Percentiles rank a stretch among this genome's conserved stretches.
These are phyloP conservation scores for Heteromormyrus szaboi DNA, from an alignment of 2,797 vertebrate genomes.

Conservation along the genomic window DNA sequence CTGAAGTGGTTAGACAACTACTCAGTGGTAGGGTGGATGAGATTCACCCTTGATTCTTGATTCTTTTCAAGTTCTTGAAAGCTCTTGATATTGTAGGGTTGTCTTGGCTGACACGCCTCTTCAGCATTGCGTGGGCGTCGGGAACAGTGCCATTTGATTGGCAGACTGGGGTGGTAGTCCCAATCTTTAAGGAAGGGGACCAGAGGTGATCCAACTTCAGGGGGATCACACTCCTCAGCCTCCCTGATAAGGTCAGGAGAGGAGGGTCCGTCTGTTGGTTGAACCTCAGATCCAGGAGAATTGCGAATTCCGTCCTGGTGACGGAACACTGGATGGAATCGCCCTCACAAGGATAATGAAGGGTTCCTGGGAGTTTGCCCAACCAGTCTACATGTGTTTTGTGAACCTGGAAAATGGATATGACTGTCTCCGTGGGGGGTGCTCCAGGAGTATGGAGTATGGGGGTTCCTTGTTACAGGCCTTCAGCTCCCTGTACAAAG, in stretches of 20 bases:
- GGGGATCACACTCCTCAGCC: background rate
- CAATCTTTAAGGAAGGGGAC: background rate
- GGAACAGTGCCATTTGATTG: too few species aligned
- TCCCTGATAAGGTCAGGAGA: background rate
- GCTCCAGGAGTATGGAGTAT: background rate
- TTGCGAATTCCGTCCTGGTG: background rate
- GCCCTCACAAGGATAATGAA: background rate
- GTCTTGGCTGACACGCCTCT: too few species aligned
- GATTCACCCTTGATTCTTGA: too few species aligned
- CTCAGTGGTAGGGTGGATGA: too few species aligned
- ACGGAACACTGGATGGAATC: background rate
- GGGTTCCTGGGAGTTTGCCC: background rate
- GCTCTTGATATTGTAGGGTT: too few species aligned
- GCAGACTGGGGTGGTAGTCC: too few species aligned
- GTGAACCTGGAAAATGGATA: background rate
- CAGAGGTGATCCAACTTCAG: background rate
- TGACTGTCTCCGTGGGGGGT: background rate
- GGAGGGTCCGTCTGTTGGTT: background rate
- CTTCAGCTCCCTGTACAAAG: background rate
- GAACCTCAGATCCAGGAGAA: background rate
- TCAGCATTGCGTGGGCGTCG: too few species aligned
- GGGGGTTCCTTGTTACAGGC: background rate
- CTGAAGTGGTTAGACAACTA: too few species aligned
- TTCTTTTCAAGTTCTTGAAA: too few species aligned
- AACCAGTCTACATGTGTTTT: background rate